Conservation (phyloP, 2,113 vertebrate genomes). For the Bothrops jararaca region DNA sequence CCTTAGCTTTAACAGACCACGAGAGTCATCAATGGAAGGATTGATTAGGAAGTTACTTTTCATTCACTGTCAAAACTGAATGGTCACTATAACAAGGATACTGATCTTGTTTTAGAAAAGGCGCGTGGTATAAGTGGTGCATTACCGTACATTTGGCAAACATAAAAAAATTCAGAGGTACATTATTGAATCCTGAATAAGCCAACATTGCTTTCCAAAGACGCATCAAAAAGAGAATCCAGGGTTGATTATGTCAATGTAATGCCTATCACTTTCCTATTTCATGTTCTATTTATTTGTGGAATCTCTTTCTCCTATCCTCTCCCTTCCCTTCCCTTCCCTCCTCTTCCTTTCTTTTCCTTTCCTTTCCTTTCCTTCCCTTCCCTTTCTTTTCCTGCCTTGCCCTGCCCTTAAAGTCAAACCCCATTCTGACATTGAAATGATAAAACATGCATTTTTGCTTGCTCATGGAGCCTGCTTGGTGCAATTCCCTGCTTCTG, state of each 20-base stretch:
- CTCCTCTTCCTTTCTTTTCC: not conserved
- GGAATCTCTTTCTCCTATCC: not conserved
- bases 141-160: not conserved
- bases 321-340: not conserved
- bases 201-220: not conserved
- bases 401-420: not conserved
- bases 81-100: not conserved
- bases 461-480: not conserved
- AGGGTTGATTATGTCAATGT: not conserved
- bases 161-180: not conserved
- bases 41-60: not conserved
- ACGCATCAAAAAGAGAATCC: not conserved
- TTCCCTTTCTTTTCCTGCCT: not conserved
- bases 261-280: not conserved
- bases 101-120: not conserved
- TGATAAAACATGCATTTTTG: not conserved
- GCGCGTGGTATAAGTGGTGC: not conserved
- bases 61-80: not conserved
- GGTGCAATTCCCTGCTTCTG: not conserved
- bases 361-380: not conserved
- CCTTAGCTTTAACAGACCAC: not conserved
- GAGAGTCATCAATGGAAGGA: not conserved
- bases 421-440: not conserved
- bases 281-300: not conserved
- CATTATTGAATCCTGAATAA: not conserved